phyloP scores from a whole-genome alignment of 2,797 vertebrate genomes.

The Apogon talboti region DNA sequence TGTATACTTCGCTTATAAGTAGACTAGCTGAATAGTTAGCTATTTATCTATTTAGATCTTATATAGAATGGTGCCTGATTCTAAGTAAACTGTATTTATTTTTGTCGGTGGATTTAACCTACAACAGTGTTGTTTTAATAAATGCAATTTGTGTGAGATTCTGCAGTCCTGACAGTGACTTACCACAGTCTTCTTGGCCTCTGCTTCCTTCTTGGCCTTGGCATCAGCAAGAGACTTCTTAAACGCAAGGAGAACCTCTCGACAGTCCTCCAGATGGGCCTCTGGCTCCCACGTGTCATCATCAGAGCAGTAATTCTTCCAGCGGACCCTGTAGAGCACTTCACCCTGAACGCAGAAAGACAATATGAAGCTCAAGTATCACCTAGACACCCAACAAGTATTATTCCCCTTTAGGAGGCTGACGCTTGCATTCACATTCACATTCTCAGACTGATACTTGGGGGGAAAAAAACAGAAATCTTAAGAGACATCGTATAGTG shows the following conservation, averaged over 20 bases:
- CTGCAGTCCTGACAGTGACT: slow-evolving; percentile 31
- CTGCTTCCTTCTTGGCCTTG: slow-evolving; percentile 88
- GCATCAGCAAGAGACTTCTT: slow-evolving; percentile 85
- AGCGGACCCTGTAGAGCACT: slow-evolving; percentile 93
- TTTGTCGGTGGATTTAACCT: too few relatives aligned
- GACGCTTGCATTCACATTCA: too few relatives aligned
- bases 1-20: too few relatives aligned
- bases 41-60: too few relatives aligned
- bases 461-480: too few relatives aligned
- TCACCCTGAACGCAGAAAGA: slow-evolving; percentile 84
- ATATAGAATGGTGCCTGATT: too few relatives aligned
- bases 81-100: too few relatives aligned
- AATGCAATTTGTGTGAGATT: not conserved
- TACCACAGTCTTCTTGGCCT: slow-evolving; percentile 83
- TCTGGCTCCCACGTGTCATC: slow-evolving; percentile 99
- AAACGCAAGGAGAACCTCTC: slow-evolving; percentile 93
- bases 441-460: too few relatives aligned
- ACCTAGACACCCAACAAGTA: not conserved
- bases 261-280: slow-evolving; percentile 94
- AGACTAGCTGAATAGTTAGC: too few relatives aligned
- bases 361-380: not conserved
- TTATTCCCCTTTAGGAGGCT: too few relatives aligned
- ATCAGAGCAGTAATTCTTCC: slow-evolving; percentile 96
- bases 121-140: not conserved
- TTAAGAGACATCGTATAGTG: too few relatives aligned